These are phyloP conservation scores for Propithecus perrieri DNA, from an alignment of 2,797 vertebrate species.

Conservation along the genomic window DNA sequence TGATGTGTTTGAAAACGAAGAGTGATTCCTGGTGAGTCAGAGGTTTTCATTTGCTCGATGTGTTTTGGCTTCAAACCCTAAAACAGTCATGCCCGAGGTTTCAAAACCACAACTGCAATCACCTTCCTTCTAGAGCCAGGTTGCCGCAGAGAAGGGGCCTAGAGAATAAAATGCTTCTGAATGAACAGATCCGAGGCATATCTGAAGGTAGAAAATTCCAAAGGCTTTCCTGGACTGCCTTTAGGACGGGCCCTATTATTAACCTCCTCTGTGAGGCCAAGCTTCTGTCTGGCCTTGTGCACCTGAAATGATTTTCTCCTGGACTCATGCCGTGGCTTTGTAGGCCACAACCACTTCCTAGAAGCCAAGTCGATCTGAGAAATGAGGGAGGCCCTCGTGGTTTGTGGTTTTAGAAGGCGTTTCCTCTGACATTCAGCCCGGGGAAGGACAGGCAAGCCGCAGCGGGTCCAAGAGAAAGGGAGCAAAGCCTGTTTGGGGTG, in stretches of 20 bases:
- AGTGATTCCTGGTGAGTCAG: slow-evolving; percentile 62
- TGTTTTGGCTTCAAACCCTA: slow-evolving; percentile 72
- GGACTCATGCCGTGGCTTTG: slow-evolving; percentile 81
- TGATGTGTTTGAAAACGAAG: slow-evolving; percentile 72
- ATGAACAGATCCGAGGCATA: slow-evolving; percentile 77
- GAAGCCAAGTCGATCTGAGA: slow-evolving; percentile 84
- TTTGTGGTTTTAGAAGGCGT: slow-evolving; percentile 80
- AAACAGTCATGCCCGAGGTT: slow-evolving; percentile 64
- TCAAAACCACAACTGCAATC: slow-evolving; percentile 57
- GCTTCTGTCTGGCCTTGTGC: slow-evolving; percentile 70
- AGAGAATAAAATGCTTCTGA: slow-evolving; percentile 81
- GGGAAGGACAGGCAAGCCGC: slow-evolving; percentile 46
- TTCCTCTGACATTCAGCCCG: slow-evolving; percentile 75
- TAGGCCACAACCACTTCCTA: slow-evolving; percentile 81
- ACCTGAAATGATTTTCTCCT: slow-evolving; percentile 76
- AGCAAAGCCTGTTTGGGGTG: neutral
- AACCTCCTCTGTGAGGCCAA: slow-evolving; percentile 36
- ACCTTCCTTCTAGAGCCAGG: slow-evolving; percentile 80
- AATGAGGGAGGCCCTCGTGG: slow-evolving; percentile 84
- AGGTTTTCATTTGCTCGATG: slow-evolving; percentile 77
- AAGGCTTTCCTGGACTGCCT: slow-evolving; percentile 78
- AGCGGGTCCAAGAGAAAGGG: slow-evolving; percentile 44
- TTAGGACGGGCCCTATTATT: slow-evolving; percentile 77
- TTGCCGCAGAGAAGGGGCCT: slow-evolving; percentile 83
- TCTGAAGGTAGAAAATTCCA: slow-evolving; percentile 84